These are phyloP conservation scores for Helicoverpa zea DNA, from an alignment of 1,140 invertebrate species.

Conservation along the genomic window DNA sequence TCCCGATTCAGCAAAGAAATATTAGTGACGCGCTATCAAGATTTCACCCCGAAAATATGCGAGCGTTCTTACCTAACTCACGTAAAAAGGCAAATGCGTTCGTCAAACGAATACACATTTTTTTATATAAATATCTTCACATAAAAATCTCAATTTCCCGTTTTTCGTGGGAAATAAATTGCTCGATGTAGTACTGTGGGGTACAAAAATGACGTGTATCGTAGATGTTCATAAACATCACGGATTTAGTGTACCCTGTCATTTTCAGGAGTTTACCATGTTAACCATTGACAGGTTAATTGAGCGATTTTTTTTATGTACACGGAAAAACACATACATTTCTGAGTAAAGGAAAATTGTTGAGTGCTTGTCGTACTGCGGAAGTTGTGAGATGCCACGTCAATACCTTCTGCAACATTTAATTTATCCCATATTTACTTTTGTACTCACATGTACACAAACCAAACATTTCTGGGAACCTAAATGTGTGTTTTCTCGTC, in stretches of 20 bases:
- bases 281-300: constrained; percentile 17
- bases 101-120: constrained; percentile 20
- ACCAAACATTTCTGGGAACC: no score
- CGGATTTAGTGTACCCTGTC: constrained; percentile 14
- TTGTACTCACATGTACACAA: background rate
- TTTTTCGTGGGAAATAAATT: constrained; percentile 44
- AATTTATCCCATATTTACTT: background rate
- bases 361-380: background rate
- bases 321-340: constrained; percentile 18
- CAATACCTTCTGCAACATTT: background rate
- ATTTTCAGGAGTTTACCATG: constrained; percentile 14
- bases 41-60: constrained; percentile 35
- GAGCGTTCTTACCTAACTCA: constrained; percentile 24
- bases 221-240: constrained; percentile 41
- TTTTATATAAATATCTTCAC: constrained; percentile 44
- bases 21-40: constrained; percentile 35
- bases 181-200: constrained; percentile 6
- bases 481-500: no score
- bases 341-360: constrained; percentile 2
- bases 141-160: constrained; percentile 46
- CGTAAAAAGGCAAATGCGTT: constrained; percentile 28
- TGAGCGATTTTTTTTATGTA: constrained; percentile 11
- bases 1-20: constrained; percentile 35
- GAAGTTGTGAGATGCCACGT: constrained; percentile 13
- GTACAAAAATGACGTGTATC: constrained; percentile 20